These are phyloP conservation scores for Luperina nickerlii DNA, from an alignment of 2,888 invertebrate genomes.

Conservation along the genomic window DNA sequence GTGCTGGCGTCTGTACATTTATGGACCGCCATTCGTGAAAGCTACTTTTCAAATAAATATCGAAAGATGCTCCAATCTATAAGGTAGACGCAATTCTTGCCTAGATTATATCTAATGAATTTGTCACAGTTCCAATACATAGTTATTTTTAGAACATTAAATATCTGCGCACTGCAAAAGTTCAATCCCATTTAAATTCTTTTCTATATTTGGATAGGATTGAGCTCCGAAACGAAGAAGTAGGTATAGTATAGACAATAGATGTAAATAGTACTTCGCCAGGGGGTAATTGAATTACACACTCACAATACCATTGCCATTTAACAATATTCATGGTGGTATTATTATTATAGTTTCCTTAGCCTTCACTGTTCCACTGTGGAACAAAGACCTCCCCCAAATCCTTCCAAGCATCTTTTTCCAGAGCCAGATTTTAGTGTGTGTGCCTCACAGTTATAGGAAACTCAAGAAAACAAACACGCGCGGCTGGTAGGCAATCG, in stretches of 20 bases:
- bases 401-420: too few species aligned
- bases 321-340: too few species aligned
- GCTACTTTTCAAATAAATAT: neutral
- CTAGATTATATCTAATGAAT: slow-evolving; percentile 9
- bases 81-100: neutral
- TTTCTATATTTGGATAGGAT: slow-evolving; percentile 9
- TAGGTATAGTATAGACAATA: neutral
- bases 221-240: neutral
- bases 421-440: too few species aligned
- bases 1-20: too few species aligned
- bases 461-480: too few species aligned
- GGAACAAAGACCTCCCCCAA: too few species aligned
- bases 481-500: too few species aligned
- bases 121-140: slow-evolving; percentile 49
- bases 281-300: neutral
- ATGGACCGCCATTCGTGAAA: neutral
- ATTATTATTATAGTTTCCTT: too few species aligned
- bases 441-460: too few species aligned
- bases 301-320: neutral
- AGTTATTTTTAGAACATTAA: slow-evolving; percentile 26
- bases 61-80: neutral
- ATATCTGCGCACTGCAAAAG: slow-evolving; percentile 3
- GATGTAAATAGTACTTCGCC: neutral
- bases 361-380: too few species aligned
- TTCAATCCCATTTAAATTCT: slow-evolving; percentile 22